Evolutionary conservation across 2,113 vertebrate species (phyloP).

Genomic region (Pao palembangensis): DNA sequence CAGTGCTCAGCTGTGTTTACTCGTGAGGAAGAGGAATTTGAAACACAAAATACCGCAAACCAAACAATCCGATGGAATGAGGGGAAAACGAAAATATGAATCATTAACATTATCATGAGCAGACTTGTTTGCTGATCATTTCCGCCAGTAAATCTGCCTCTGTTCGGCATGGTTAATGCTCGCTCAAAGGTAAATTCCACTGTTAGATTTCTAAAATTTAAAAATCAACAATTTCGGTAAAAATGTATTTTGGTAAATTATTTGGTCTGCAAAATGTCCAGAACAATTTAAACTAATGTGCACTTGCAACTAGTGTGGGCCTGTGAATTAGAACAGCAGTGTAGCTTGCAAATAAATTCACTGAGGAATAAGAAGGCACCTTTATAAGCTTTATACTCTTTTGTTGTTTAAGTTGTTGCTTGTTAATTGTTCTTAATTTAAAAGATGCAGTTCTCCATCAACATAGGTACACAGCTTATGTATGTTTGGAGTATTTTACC

Average conservation of each 20-base stretch:
- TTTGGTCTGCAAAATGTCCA: neutral
- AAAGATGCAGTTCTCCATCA: too few species aligned
- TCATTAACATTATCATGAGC: constrained; percentile 6
- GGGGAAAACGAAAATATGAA: neutral
- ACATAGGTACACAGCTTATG: too few species aligned
- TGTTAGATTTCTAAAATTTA: constrained; percentile 10
- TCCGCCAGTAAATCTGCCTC: constrained; percentile 13
- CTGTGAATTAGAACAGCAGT: too few species aligned
- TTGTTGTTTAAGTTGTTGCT: too few species aligned
- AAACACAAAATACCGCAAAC: neutral
- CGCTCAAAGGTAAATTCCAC: constrained; percentile 34
- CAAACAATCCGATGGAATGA: neutral
- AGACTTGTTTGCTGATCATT: constrained; percentile 16
- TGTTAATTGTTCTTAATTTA: too few species aligned
- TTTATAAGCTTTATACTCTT: too few species aligned
- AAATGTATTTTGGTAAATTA: neutral
- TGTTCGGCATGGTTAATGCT: constrained; percentile 6
- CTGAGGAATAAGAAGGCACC: too few species aligned
- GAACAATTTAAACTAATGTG: too few species aligned
- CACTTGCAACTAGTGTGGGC: too few species aligned
- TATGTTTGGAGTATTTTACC: too few species aligned
- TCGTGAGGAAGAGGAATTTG: neutral
- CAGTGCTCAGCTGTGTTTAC: constrained; percentile 2
- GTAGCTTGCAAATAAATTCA: too few species aligned
- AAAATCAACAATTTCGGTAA: constrained; percentile 25